Conservation (phyloP, 2,888 invertebrate species). For the Tholera decimalis region DNA sequence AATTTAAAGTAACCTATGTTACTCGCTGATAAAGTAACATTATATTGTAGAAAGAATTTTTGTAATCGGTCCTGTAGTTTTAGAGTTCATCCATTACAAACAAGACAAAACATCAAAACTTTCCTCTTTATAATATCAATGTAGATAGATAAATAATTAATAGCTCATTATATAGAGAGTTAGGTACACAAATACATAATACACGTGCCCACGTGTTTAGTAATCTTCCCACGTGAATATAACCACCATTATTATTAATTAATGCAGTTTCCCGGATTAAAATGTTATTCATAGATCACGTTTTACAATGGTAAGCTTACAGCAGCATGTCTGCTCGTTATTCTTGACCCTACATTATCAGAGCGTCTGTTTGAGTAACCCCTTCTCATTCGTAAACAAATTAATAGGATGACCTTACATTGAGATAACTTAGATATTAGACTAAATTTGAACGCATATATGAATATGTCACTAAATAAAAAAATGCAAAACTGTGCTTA, state of each 20-base stretch:
- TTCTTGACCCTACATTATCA: conserved; percentile 63
- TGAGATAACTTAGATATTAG: conserved; percentile 33
- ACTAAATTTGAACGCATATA: not conserved
- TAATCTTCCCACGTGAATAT: conserved; percentile 12
- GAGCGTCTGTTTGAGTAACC: conserved; percentile 44
- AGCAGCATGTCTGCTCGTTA: conserved; percentile 16
- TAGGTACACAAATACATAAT: not conserved
- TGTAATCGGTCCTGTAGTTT: too few relatives aligned
- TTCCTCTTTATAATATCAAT: too few relatives aligned
- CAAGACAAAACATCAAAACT: too few relatives aligned
- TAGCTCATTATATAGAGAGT: too few relatives aligned
- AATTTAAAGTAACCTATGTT: too few relatives aligned
- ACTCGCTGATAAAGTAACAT: too few relatives aligned
- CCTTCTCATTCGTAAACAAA: conserved; percentile 59
- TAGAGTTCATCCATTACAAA: too few relatives aligned
- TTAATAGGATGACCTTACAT: conserved; percentile 44
- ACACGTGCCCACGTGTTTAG: conserved; percentile 3
- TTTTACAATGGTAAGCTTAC: conserved; percentile 19
- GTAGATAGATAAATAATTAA: too few relatives aligned
- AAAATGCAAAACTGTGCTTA: not conserved
- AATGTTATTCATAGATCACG: conserved; percentile 23
- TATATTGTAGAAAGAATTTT: too few relatives aligned
- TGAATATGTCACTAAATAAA: not conserved
- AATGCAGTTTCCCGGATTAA: conserved; percentile 7
- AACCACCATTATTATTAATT: not conserved